Conservation (phyloP, 53 echinoderm and acorn worm species). For the Actinopyga echinites region DNA sequence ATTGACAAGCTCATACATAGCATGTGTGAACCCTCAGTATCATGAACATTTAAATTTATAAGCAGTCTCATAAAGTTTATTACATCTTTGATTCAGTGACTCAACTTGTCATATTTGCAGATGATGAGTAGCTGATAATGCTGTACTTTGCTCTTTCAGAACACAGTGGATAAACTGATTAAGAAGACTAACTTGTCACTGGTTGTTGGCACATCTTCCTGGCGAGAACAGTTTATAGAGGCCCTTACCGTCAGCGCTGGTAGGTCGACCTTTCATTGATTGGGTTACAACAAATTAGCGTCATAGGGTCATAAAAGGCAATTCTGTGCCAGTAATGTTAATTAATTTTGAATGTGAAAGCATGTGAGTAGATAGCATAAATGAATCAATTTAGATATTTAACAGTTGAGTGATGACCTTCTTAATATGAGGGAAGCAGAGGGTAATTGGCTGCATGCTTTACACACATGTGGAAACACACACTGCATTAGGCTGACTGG, state of each 20-base stretch:
- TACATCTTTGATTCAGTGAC: no score
- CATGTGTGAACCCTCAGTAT: no score
- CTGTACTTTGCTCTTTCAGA: conserved; percentile 53
- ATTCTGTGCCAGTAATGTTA: neutral
- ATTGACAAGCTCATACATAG: no score
- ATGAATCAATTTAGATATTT: neutral
- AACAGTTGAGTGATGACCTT: neutral
- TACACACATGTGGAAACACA: no score
- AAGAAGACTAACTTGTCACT: conserved; percentile 92
- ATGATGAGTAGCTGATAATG: no score
- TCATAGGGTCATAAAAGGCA: neutral
- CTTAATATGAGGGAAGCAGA: no score
- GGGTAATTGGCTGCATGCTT: no score
- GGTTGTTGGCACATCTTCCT: conserved; percentile 94
- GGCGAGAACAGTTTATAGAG: conserved; percentile 95
- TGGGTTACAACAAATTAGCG: neutral
- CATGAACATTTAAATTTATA: no score
- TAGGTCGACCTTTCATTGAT: conserved; percentile 35
- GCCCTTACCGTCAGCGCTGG: conserved; percentile 96
- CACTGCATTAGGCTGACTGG: no score
- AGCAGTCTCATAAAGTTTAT: no score
- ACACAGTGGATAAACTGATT: conserved; percentile 94
- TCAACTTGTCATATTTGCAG: no score
- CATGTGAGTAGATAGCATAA: neutral
- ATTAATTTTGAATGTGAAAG: neutral